Percentiles rank a stretch among this genome's conserved stretches.
These are phyloP conservation scores for Rhyacophila brunnea DNA, from an alignment of 1,140 invertebrate genomes.

Conservation along the genomic window DNA sequence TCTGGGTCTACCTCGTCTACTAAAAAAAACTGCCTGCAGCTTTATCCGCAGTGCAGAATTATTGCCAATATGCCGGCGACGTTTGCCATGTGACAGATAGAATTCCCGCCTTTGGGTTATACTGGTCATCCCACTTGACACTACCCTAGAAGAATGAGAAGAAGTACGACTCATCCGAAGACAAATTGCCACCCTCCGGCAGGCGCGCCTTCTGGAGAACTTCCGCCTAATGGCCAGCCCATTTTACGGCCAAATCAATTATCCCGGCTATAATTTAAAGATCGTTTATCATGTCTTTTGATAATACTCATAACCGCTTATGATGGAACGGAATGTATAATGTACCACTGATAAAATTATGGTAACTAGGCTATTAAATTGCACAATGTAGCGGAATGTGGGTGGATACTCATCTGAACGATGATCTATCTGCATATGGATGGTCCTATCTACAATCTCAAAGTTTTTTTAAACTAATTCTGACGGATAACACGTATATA, in stretches of 20 bases:
- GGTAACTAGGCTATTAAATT: too few relatives aligned
- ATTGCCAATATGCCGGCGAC: slow-evolving; percentile 3
- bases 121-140: neutral
- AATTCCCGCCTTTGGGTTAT: slow-evolving; percentile 15
- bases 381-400: too few relatives aligned
- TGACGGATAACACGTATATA: too few relatives aligned
- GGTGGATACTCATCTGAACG: too few relatives aligned
- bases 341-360: too few relatives aligned
- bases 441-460: too few relatives aligned
- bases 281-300: slow-evolving; percentile 17
- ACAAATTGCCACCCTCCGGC: slow-evolving; percentile 22
- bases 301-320: too few relatives aligned
- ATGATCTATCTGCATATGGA: too few relatives aligned
- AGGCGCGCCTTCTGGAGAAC: neutral
- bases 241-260: slow-evolving; percentile 23
- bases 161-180: neutral
- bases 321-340: too few relatives aligned
- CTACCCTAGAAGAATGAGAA: neutral
- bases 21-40: neutral
- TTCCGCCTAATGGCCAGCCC: slow-evolving; percentile 13
- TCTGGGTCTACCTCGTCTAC: neutral
- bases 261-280: slow-evolving; percentile 12
- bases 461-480: too few relatives aligned
- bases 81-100: slow-evolving; percentile 7
- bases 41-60: too few relatives aligned